These are phyloP conservation scores for Diachasma alloeum DNA, from an alignment of 1,140 invertebrate genomes.

Conservation along the genomic window DNA sequence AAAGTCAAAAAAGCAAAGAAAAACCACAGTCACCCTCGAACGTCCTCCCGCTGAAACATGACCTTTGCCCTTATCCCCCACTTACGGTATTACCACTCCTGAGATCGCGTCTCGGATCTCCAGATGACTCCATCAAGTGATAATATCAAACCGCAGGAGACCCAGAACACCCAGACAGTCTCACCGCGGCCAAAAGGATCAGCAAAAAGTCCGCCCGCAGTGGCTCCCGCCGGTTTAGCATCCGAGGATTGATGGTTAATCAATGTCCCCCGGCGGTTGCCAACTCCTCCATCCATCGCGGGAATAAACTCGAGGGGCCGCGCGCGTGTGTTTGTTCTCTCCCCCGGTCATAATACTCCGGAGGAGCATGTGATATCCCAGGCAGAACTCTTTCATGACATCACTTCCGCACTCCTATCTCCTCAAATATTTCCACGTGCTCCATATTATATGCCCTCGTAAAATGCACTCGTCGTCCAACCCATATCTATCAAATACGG, in stretches of 20 bases:
- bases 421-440: not conserved
- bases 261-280: not conserved
- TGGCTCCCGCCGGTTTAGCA: not conserved
- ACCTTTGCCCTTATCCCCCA: not conserved
- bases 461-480: not conserved
- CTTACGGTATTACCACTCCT: not conserved
- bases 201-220: not conserved
- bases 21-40: not conserved
- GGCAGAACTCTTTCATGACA: not conserved
- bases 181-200: not conserved
- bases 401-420: not conserved
- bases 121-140: not conserved
- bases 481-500: not conserved
- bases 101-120: not conserved
- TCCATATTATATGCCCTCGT: not conserved
- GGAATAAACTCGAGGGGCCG: not conserved
- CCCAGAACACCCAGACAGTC: not conserved
- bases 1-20: not conserved
- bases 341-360: not conserved
- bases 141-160: not conserved
- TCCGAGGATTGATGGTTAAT: constrained; percentile 13
- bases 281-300: not conserved
- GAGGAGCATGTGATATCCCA: not conserved
- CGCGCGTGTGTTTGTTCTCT: not conserved
- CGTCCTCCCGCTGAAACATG: not conserved